These are phyloP conservation scores for Athripsodes cinereus DNA, from an alignment of 2,888 invertebrate species.

Conservation along the genomic window DNA sequence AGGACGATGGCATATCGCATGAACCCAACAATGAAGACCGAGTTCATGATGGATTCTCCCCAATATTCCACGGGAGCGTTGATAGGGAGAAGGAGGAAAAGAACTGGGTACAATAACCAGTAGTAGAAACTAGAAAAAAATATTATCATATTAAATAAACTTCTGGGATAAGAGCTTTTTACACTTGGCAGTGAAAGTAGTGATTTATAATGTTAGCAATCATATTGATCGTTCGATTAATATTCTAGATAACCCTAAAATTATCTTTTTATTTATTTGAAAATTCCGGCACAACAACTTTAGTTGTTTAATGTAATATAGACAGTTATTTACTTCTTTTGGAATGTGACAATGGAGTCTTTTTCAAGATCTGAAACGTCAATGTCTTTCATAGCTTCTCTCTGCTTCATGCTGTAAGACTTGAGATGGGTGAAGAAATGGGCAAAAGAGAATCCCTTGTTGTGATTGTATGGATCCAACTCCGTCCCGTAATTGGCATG, in stretches of 20 bases:
- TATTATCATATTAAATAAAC: neutral
- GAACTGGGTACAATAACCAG: conserved; percentile 58
- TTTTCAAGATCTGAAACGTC: conserved; percentile 74
- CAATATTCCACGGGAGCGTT: conserved; percentile 77
- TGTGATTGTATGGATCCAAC: conserved; percentile 74
- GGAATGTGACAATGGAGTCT: conserved; percentile 75
- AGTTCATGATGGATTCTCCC: conserved; percentile 58
- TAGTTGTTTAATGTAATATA: no score
- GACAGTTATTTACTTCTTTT: conserved; percentile 66
- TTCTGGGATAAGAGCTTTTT: no score
- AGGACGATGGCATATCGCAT: conserved; percentile 59
- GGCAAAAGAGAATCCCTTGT: conserved; percentile 73
- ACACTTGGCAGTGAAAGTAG: no score
- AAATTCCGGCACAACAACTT: no score
- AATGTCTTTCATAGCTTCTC: conserved; percentile 57
- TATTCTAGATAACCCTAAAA: no score
- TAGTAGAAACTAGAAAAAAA: conserved; percentile 51
- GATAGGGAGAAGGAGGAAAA: conserved; percentile 63
- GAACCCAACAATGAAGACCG: conserved; percentile 63
- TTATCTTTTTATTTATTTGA: no score
- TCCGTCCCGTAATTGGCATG: conserved; percentile 72
- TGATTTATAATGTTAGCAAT: no score
- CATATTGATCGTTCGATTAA: no score
- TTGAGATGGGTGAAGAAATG: conserved; percentile 69
- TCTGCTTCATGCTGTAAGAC: conserved; percentile 58